A percentile compares a stretch with the other conserved stretches of the same genome.
These are phyloP conservation scores for Protosalanx chinensis DNA, from an alignment of 2,797 vertebrate species.

Conservation along the genomic window DNA sequence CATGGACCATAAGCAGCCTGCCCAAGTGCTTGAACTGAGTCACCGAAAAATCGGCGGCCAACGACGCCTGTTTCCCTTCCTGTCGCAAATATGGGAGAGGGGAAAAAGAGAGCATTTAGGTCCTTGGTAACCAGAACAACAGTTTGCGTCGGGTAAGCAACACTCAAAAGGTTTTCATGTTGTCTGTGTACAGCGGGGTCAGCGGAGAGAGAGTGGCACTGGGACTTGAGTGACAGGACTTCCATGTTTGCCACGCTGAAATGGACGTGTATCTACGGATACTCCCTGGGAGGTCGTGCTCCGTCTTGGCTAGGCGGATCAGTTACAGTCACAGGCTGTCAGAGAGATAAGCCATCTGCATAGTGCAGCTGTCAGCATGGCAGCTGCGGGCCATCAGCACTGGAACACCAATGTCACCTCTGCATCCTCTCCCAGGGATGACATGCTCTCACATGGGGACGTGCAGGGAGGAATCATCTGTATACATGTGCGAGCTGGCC, in stretches of 20 bases:
- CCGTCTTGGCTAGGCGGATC: not conserved
- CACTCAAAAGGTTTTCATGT: not conserved
- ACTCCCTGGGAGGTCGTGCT: not conserved
- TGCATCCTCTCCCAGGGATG: conserved; percentile 31
- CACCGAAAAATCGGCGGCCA: conserved; percentile 96
- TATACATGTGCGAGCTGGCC: conserved; percentile 29
- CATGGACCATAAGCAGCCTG: conserved; percentile 95
- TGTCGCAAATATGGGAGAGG: conserved; percentile 54
- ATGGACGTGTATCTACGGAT: conserved; percentile 29
- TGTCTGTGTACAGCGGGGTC: no score
- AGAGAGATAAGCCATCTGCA: not conserved
- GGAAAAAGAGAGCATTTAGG: conserved; percentile 22
- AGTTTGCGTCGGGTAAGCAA: not conserved
- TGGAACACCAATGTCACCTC: conserved; percentile 43
- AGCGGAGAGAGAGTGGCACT: not conserved
- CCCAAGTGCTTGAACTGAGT: conserved; percentile 97
- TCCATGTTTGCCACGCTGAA: conserved; percentile 36
- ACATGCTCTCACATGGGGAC: conserved; percentile 40
- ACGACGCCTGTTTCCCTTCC: conserved; percentile 96
- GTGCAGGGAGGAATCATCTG: conserved; percentile 55
- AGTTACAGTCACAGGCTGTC: not conserved
- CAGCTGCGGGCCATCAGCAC: conserved; percentile 17
- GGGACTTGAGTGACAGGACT: conserved; percentile 16
- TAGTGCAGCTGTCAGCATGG: not conserved
- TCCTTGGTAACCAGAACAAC: conserved; percentile 25